Conservation (phyloP, 2,113 vertebrate genomes). For the Toxotes chatareus region DNA sequence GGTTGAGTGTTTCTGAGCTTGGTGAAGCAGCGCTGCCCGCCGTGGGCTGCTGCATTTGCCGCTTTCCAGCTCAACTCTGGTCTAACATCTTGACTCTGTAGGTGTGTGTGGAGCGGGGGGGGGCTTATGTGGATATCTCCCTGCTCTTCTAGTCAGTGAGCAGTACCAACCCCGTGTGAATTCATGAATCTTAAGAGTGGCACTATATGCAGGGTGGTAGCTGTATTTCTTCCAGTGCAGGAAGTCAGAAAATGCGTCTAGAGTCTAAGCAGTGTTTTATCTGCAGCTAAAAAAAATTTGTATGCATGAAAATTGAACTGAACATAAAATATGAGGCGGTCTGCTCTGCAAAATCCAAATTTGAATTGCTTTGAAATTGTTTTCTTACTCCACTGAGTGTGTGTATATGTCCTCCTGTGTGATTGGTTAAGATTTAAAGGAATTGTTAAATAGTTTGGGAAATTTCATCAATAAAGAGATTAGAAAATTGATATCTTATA, state of each 20-base stretch:
- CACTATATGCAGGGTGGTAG: conserved; percentile 4
- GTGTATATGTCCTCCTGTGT: not conserved
- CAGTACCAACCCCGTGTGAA: conserved; percentile 17
- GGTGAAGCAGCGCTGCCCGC: conserved; percentile 50
- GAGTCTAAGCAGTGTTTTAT: not conserved
- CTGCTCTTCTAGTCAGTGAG: conserved; percentile 27
- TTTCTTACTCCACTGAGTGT: not conserved
- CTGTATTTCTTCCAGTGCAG: conserved; percentile 22
- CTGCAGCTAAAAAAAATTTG: conserved; percentile 2
- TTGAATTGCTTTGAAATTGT: not conserved
- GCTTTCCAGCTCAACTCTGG: conserved; percentile 21
- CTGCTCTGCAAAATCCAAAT: not conserved
- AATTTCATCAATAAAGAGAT: not conserved
- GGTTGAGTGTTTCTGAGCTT: conserved; percentile 59
- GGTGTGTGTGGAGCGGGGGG: conserved; percentile 13
- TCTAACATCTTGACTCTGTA: conserved; percentile 52
- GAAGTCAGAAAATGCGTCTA: not conserved
- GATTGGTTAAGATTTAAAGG: not conserved
- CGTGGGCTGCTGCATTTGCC: conserved; percentile 49
- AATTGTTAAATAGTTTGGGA: not conserved
- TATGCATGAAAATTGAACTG: not conserved
- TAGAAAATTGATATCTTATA: not conserved
- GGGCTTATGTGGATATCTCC: conserved; percentile 8
- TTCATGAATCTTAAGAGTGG: conserved; percentile 49
- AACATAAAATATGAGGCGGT: conserved; percentile 3